Evolutionary conservation across 2,113 vertebrate species (phyloP).

Genomic region (Psettodes erumei): DNA sequence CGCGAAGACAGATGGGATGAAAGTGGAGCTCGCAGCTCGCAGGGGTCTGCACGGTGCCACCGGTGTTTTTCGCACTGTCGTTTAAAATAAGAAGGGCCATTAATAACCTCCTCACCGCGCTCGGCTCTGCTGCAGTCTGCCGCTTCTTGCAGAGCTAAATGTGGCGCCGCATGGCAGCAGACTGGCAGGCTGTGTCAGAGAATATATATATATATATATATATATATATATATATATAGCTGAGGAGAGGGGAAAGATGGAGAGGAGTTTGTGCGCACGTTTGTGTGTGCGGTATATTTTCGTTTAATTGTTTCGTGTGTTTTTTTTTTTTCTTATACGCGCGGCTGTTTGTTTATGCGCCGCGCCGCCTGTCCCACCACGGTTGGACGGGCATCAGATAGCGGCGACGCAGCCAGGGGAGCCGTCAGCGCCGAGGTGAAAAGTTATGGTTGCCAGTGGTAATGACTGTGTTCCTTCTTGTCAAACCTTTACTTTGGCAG

Average conservation of each 20-base stretch:
- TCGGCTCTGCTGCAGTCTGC: slow-evolving; percentile 72
- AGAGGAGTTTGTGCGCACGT: slow-evolving; percentile 27
- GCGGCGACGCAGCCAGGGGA: slow-evolving; percentile 61
- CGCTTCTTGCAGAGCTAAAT: slow-evolving; percentile 68
- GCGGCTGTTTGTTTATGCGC: slow-evolving; percentile 72
- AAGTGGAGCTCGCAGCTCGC: slow-evolving; percentile 74
- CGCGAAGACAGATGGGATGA: slow-evolving; percentile 77
- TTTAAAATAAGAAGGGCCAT: slow-evolving; percentile 80
- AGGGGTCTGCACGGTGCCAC: slow-evolving; percentile 72
- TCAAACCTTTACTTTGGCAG: slow-evolving; percentile 81
- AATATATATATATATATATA: slow-evolving; percentile 41
- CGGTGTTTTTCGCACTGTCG: slow-evolving; percentile 79
- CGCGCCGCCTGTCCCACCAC: slow-evolving; percentile 36
- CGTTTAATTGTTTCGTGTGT: slow-evolving; percentile 57
- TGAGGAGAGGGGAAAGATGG: slow-evolving; percentile 37
- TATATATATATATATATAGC: slow-evolving; percentile 54
- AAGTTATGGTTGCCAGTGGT: slow-evolving; percentile 75
- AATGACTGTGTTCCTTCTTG: slow-evolving; percentile 78
- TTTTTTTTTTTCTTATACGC: slow-evolving; percentile 61
- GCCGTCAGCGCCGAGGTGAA: slow-evolving; percentile 69
- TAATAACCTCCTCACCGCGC: slow-evolving; percentile 79
- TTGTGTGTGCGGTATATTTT: slow-evolving; percentile 40
- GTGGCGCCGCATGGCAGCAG: slow-evolving; percentile 69
- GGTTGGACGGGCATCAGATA: slow-evolving; percentile 71
- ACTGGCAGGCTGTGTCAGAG: slow-evolving; percentile 74